Base-by-base conservation (phyloP, 2,888 invertebrate species). In the Bugula neritina region DNA sequence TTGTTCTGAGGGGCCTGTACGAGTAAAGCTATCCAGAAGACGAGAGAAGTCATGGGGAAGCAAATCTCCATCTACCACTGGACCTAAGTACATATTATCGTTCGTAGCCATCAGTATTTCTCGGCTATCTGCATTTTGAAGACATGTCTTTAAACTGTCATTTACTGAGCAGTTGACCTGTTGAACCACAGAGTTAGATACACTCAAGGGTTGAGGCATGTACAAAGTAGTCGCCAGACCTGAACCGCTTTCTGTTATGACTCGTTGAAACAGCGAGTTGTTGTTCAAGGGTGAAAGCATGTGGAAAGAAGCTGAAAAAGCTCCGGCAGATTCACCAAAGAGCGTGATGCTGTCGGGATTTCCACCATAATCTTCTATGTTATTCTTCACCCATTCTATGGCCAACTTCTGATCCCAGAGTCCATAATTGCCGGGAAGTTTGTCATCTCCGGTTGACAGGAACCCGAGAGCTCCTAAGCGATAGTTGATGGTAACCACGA, bases 291-390 rank as follows among this genome's bases (percentile, higher is more conserved):
- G 76, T 69, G 75, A 76, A 13, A 77, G n/a, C 2, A 76, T 74
- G 17, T 78, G 77, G 31, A 75, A 73, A 5, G 74, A 72, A 0
- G 74, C 77, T 73, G 76, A 75, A 1, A 74, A 73, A 1, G 75
- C 77, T 0, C 79, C 79, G 1, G 78, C 78, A 31, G 77, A 77
- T 71, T 78, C 76, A n/a, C 79, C 79, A 58, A 76, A 77, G 21
- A 79, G 35, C 0, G 79, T 77, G 1, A 79, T 74, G 2, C 63
- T 73, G n/a, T 73, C 69, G 0, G 74, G 72, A 73, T 79, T 76
- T 0, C 77, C 78, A 69, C 75, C 75, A 71, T 78, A 78, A 1
- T 73, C 69, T 1, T 57, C 72, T 35, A 77, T 76, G 58, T 79
- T 79, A 17, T 75, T 74, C 35, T 77, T 74, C 0, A 78, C 74